These are phyloP conservation scores for Drosophila meridionalis DNA, from an alignment of 2,888 invertebrate species.

Conservation along the genomic window DNA sequence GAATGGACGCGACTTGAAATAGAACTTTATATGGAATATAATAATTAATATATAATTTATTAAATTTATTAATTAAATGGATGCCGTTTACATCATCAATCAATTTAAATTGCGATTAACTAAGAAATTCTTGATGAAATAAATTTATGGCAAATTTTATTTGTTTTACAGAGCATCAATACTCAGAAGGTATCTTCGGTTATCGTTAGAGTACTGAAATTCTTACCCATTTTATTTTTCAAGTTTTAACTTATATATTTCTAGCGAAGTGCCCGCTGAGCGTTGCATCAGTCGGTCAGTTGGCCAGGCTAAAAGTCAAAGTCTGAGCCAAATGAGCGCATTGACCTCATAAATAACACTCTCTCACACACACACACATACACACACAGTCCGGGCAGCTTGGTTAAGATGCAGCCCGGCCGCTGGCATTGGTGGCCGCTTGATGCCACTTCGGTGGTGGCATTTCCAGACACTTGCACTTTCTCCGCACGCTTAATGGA, in stretches of 20 bases:
- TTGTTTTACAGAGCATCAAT: background rate
- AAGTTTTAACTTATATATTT: background rate
- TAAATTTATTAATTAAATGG: too few species aligned
- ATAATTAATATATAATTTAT: background rate
- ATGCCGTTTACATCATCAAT: too few species aligned
- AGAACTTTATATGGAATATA: background rate
- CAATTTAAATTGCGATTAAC: too few species aligned
- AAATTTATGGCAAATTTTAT: background rate
- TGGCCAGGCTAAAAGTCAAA: slow-evolving; percentile 21
- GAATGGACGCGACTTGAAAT: background rate
- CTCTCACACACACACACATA: slow-evolving; percentile 25
- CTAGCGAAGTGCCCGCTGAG: background rate
- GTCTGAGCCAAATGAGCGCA: slow-evolving; percentile 63
- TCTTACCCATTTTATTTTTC: background rate
- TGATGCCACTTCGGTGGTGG: slow-evolving; percentile 58
- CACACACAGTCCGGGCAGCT: slow-evolving; percentile 29
- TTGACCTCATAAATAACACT: slow-evolving; percentile 75
- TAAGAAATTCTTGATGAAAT: background rate
- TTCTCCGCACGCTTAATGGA: slow-evolving; percentile 75
- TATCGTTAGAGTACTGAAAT: background rate
- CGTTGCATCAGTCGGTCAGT: slow-evolving; percentile 8
- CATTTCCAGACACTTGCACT: slow-evolving; percentile 79
- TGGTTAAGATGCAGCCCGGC: slow-evolving; percentile 60
- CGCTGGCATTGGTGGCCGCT: slow-evolving; percentile 38
- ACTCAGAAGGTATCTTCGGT: background rate